A percentile compares a stretch with the other conserved stretches of the same genome.
Evolutionary conservation across 2,888 invertebrate species (phyloP).

Genomic region (Keiferia lycopersicella): DNA sequence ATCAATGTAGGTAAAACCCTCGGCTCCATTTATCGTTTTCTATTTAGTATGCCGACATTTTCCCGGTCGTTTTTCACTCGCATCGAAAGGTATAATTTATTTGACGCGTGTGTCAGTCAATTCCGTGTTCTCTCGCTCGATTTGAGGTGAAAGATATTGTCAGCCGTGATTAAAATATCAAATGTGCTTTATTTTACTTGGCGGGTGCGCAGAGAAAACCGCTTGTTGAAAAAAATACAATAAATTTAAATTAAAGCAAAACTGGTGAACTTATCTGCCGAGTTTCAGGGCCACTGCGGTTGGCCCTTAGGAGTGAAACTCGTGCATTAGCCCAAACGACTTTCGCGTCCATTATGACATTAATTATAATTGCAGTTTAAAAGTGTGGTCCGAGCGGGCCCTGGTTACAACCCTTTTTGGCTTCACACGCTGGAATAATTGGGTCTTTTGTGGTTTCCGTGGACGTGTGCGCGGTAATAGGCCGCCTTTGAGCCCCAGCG

Average conservation of each 20-base stretch:
- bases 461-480: slow-evolving; percentile 66
- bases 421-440: slow-evolving; percentile 69
- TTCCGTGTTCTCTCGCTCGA: slow-evolving; percentile 43
- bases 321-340: slow-evolving; percentile 3
- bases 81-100: slow-evolving; percentile 46
- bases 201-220: background rate
- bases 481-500: slow-evolving; percentile 42
- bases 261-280: background rate
- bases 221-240: background rate
- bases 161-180: slow-evolving; percentile 45
- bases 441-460: slow-evolving; percentile 72
- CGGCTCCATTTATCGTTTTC: slow-evolving; percentile 29
- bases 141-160: slow-evolving; percentile 48
- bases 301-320: background rate
- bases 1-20: slow-evolving; percentile 16
- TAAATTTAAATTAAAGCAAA: background rate
- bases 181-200: slow-evolving; percentile 21
- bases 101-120: slow-evolving; percentile 47
- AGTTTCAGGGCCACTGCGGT: background rate
- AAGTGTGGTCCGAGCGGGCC: slow-evolving; percentile 60
- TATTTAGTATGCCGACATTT: slow-evolving; percentile 34
- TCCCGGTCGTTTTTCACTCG: slow-evolving; percentile 21
- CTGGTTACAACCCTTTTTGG: slow-evolving; percentile 62
- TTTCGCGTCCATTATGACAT: background rate
- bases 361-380: slow-evolving; percentile 39